Base-by-base conservation (phyloP, 2,888 invertebrate genomes). In the Luffia ferchaultella region DNA sequence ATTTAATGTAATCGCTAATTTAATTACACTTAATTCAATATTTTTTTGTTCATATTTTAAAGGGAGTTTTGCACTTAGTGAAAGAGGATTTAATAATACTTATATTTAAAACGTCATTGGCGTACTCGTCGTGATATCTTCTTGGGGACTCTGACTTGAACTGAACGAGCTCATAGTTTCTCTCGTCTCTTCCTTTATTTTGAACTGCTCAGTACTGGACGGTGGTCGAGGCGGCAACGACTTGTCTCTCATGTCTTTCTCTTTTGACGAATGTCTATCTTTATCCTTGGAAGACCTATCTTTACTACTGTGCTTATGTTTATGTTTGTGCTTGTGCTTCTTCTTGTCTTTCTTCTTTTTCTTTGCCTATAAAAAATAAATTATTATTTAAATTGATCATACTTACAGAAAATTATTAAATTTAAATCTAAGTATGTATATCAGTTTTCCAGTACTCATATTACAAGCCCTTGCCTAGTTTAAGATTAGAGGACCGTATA, bases 241-340 rank as follows among this genome's bases (percentile, higher is more conserved):
- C 9, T 61, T 60, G 53, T 67, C 68, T 49, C 65, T 73, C 12
- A 30, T 7, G 12, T 30, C 30, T 30, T 30, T 30, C 12, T 30
- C 30, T 12, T 30, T 30, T 30, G 30, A 30, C 2, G 15, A 18
- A 43, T 43, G 20, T 85, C 84, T 82, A 30, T 88, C 87, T 63
- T 89, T 85, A 48, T 88, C 73, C 54, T 71, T 72, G 12, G 61
- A 58, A 1, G 61, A 57, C 52, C 74, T 76, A 42, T 79, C 79
- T 59, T 78, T 82, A 56, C 70, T 79, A 65, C 77, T 92, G 66
- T 94, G 93, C 61, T 93, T 95, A 67, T 95, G 93, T 65, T 95
- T 95, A 64, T 96, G 95, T 68, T 95, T 96, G 68, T 96, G 95
- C 68, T 96, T 96, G 73, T 95, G 89, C 63, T 91, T 91, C 62